Evolutionary conservation across 2,113 vertebrate genomes (phyloP).

Genomic region (Cyanocitta stelleri): DNA sequence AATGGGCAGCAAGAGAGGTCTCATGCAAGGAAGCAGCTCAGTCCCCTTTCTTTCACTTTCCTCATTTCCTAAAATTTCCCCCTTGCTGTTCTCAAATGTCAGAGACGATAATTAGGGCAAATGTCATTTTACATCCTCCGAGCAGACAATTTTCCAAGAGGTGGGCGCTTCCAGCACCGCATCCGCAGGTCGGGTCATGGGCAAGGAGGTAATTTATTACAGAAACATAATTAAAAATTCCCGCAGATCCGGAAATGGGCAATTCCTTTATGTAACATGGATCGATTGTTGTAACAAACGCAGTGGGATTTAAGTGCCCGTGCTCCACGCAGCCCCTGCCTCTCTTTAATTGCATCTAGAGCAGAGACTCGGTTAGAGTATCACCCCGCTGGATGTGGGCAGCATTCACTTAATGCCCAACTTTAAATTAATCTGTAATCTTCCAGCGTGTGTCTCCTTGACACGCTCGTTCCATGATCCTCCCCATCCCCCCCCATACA

Average conservation of each 20-base stretch:
- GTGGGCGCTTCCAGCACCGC: neutral
- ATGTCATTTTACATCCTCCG: neutral
- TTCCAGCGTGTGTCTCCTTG: neutral
- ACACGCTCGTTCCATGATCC: neutral
- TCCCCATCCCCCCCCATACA: neutral
- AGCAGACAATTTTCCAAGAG: neutral
- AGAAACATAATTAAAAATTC: neutral
- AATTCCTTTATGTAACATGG: slow-evolving; percentile 33
- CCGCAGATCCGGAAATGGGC: neutral
- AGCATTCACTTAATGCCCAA: slow-evolving; percentile 10
- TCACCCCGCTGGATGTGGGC: neutral
- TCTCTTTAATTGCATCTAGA: neutral
- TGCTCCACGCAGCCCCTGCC: neutral
- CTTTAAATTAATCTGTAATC: slow-evolving; percentile 20
- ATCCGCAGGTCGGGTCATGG: neutral
- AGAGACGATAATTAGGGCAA: neutral
- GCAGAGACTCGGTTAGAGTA: neutral
- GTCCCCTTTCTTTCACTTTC: neutral
- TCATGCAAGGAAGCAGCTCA: neutral
- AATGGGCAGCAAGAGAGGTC: neutral
- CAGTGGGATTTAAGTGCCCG: neutral
- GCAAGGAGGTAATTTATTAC: neutral
- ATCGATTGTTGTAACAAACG: neutral
- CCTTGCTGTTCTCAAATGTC: neutral
- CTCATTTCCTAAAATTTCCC: slow-evolving; percentile 9